A percentile compares a stretch with the other conserved stretches of the same genome.
Conservation (phyloP, 2,797 vertebrate species). For the Lerista edwardsae region DNA sequence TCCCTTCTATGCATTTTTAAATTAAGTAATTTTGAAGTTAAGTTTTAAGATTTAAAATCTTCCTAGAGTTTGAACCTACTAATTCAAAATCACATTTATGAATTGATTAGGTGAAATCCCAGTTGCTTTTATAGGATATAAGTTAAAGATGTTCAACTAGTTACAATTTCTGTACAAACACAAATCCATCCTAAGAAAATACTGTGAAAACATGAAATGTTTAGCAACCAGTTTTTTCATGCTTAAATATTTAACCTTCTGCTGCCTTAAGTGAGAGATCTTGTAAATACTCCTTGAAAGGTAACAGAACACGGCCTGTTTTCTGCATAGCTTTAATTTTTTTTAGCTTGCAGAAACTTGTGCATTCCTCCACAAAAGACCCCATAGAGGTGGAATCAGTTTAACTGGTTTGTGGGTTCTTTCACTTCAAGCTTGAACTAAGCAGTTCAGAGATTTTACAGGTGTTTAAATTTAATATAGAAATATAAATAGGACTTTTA, state of each 20-base stretch:
- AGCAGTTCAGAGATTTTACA: slow-evolving; percentile 28
- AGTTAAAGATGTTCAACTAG: slow-evolving; percentile 8
- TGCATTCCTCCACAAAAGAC: slow-evolving; percentile 21
- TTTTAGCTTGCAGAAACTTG: background rate
- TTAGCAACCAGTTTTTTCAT: background rate
- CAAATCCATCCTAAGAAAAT: background rate
- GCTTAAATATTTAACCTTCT: background rate
- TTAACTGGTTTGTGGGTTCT: background rate
- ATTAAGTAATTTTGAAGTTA: no score
- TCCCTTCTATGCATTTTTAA: background rate
- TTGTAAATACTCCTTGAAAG: background rate
- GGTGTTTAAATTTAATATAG: background rate
- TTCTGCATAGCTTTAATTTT: background rate
- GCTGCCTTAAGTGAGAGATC: background rate
- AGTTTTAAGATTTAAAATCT: no score
- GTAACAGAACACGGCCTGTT: background rate
- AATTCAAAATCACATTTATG: background rate
- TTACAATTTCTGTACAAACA: slow-evolving; percentile 10
- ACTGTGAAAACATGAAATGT: background rate
- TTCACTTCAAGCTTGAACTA: background rate
- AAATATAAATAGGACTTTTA: no score
- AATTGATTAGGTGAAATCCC: background rate
- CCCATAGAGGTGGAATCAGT: background rate
- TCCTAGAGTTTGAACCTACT: background rate
- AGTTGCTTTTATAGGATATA: background rate